A percentile compares a stretch with the other conserved stretches of the same genome.
phyloP scores from a whole-genome alignment of 2,113 vertebrate species.

The Nycticorax nycticorax region DNA sequence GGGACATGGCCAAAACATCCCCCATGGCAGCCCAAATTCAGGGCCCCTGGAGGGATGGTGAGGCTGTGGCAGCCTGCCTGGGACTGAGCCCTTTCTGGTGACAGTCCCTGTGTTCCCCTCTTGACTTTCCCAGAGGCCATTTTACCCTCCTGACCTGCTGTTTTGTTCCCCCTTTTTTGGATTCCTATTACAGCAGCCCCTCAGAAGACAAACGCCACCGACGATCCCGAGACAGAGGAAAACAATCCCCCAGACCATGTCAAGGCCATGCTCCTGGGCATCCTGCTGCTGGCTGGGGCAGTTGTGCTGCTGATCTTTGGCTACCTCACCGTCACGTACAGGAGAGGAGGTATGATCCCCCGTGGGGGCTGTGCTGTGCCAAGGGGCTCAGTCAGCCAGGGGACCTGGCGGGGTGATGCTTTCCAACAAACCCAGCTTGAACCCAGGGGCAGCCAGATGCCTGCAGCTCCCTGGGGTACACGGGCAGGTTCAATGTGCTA shows the following conservation, averaged over 20 bases:
- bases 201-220: background rate
- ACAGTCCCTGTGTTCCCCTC: background rate
- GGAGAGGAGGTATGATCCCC: conserved; percentile 33
- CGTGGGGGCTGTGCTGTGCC: rapidly evolving
- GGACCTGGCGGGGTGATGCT: background rate
- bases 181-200: background rate
- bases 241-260: background rate
- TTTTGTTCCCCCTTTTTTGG: background rate
- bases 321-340: background rate
- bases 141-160: background rate
- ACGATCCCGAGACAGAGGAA: background rate
- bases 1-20: background rate
- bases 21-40: background rate
- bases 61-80: background rate
- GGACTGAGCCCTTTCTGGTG: background rate
- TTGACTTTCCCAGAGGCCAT: background rate
- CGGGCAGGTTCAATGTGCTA: background rate
- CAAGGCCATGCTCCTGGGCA: background rate
- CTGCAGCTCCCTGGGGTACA: background rate
- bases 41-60: background rate
- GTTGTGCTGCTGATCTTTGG: background rate
- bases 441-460: background rate
- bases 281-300: background rate
- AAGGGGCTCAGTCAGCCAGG: background rate
- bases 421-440: background rate